Percentiles rank a stretch among this genome's conserved stretches.
Evolutionary conservation across 2,888 invertebrate genomes (phyloP).

Genomic region (Priocnemis perturbator): DNA sequence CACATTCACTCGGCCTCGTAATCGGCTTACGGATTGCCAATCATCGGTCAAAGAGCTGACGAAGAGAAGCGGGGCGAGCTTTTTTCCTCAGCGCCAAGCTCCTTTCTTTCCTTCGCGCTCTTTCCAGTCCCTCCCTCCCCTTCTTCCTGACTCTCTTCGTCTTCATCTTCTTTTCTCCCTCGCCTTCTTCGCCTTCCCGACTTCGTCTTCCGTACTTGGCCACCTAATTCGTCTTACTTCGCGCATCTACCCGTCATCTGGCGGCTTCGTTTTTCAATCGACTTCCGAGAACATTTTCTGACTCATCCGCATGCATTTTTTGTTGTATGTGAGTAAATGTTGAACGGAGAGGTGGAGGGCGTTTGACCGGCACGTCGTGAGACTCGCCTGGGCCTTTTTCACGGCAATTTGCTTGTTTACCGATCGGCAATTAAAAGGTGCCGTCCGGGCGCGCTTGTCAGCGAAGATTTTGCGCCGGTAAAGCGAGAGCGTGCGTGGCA

Average conservation of each 20-base stretch:
- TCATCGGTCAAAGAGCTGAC: slow-evolving; percentile 66
- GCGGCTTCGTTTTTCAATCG: slow-evolving; percentile 13
- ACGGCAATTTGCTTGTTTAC: slow-evolving; percentile 61
- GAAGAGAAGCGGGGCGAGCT: slow-evolving; percentile 41
- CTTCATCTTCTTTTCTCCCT: slow-evolving; percentile 16
- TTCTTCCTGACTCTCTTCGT: slow-evolving; percentile 5
- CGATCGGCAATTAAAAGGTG: slow-evolving; percentile 69
- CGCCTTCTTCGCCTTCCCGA: slow-evolving; percentile 24
- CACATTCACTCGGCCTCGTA: slow-evolving; percentile 68
- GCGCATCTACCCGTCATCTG: background rate
- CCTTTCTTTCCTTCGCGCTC: slow-evolving; percentile 27
- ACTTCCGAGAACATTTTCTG: background rate
- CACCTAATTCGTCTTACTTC: background rate
- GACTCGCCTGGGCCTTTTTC: background rate
- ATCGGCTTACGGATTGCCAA: slow-evolving; percentile 74
- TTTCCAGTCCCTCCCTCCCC: slow-evolving; percentile 20
- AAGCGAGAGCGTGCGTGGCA: slow-evolving; percentile 29
- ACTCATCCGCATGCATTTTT: background rate
- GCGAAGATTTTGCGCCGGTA: background rate
- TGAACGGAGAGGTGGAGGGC: background rate
- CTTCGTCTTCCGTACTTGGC: slow-evolving; percentile 20
- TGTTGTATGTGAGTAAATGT: no score
- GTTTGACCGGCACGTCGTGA: slow-evolving; percentile 1
- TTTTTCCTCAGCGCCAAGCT: slow-evolving; percentile 44
- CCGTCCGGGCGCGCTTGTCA: slow-evolving; percentile 26